phyloP scores from a whole-genome alignment of 1,140 invertebrate species.

The Colletes gigas region DNA sequence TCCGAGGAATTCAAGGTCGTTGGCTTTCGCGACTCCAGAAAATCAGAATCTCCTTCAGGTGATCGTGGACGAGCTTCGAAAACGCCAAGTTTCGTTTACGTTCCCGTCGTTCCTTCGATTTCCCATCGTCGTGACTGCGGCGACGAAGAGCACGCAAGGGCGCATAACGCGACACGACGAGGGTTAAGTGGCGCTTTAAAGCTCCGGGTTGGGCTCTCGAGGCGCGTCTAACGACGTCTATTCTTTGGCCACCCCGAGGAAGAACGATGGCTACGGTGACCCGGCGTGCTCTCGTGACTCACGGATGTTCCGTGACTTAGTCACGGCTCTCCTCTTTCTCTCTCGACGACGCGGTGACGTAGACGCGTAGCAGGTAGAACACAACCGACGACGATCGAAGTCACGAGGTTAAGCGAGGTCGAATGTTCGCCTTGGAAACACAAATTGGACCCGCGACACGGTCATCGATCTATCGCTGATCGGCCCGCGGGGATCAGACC shows the following conservation, averaged over 20 bases:
- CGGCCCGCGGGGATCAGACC: neutral
- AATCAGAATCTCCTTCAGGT: too few species aligned
- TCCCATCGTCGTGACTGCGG: too few species aligned
- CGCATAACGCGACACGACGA: constrained; percentile 4
- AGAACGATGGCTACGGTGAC: constrained; percentile 22
- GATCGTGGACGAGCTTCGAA: too few species aligned
- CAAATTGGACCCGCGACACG: neutral
- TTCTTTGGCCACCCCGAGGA: constrained; percentile 52
- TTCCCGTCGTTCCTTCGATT: neutral
- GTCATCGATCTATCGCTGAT: constrained; percentile 28
- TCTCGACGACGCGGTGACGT: neutral
- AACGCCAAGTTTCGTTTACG: too few species aligned
- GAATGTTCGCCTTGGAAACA: constrained; percentile 18
- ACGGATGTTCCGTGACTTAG: constrained; percentile 61
- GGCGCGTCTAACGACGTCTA: constrained; percentile 60
- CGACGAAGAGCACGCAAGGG: neutral
- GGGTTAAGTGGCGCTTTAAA: constrained; percentile 32
- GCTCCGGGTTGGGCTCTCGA: constrained; percentile 2
- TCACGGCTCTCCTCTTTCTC: constrained; percentile 29
- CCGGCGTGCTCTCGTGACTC: constrained; percentile 55
- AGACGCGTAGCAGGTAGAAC: constrained; percentile 7
- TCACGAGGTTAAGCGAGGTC: constrained; percentile 39
- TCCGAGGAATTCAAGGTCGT: too few species aligned
- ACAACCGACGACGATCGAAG: constrained; percentile 13
- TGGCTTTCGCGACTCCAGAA: too few species aligned